Conservation (phyloP, 2,888 invertebrate species). For the Lampropteryx suffumata region DNA sequence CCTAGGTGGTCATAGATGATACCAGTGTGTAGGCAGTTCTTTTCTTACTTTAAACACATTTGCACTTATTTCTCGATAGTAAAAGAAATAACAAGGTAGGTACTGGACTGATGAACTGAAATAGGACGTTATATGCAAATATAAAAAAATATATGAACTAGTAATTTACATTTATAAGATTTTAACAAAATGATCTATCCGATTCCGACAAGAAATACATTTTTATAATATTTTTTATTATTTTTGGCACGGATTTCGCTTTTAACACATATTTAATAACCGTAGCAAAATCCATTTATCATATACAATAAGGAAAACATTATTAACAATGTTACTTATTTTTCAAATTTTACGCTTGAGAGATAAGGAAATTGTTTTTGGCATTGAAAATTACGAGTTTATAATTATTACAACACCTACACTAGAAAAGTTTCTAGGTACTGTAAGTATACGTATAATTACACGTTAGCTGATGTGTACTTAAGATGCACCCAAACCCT, state of each 20-base stretch:
- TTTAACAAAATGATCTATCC: too few relatives aligned
- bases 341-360: slow-evolving; percentile 11
- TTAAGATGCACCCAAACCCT: too few relatives aligned
- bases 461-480: too few relatives aligned
- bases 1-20: slow-evolving; percentile 4
- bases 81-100: too few relatives aligned
- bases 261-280: slow-evolving; percentile 56
- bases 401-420: background rate
- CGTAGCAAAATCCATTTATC: slow-evolving; percentile 57
- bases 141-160: too few relatives aligned
- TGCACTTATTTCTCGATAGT: too few relatives aligned
- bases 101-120: too few relatives aligned
- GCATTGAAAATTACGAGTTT: background rate
- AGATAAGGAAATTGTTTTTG: background rate
- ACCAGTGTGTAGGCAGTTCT: background rate
- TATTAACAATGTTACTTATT: slow-evolving; percentile 25
- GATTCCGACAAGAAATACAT: slow-evolving; percentile 12
- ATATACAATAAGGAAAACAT: slow-evolving; percentile 45
- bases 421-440: too few relatives aligned
- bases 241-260: slow-evolving; percentile 56
- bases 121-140: too few relatives aligned
- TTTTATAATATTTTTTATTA: slow-evolving; percentile 37
- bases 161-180: too few relatives aligned
- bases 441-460: too few relatives aligned
- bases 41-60: too few relatives aligned